These are phyloP conservation scores for Sylvietta virens DNA, from an alignment of 2,113 vertebrate species.

Conservation along the genomic window DNA sequence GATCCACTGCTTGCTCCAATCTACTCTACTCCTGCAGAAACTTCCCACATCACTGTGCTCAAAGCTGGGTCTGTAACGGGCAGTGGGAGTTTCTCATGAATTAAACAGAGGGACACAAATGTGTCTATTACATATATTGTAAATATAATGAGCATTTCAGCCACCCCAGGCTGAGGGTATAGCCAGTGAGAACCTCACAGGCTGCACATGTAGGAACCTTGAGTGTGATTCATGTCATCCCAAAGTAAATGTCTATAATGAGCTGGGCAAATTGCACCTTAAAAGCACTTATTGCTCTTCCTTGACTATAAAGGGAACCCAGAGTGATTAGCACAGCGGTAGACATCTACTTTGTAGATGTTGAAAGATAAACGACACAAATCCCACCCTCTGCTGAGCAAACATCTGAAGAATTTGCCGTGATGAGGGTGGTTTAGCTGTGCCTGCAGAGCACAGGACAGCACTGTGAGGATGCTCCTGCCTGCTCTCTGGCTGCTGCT, in stretches of 20 bases:
- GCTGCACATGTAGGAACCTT: background rate
- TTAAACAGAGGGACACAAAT: background rate
- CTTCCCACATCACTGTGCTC: accelerated
- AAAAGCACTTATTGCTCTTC: slow-evolving; percentile 21
- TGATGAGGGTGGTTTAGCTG: background rate
- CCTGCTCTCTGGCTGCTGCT: background rate
- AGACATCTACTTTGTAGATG: slow-evolving; percentile 37
- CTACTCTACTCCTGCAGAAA: background rate
- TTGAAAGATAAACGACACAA: slow-evolving; percentile 36
- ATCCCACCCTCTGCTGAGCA: background rate
- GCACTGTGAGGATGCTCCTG: background rate
- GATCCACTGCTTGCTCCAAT: background rate
- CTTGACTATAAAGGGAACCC: background rate
- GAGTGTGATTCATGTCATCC: background rate
- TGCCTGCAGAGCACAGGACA: background rate
- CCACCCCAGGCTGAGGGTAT: background rate
- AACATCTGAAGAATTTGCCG: slow-evolving; percentile 21
- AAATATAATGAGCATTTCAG: background rate
- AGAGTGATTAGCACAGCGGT: slow-evolving; percentile 13
- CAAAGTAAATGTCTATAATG: background rate
- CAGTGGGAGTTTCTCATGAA: background rate
- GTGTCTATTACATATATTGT: background rate
- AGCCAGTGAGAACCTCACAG: background rate
- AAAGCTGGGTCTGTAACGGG: background rate
- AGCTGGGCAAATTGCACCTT: slow-evolving; percentile 13